phyloP scores from a whole-genome alignment of 2,113 vertebrate genomes.

The Tachysurus vachellii region DNA sequence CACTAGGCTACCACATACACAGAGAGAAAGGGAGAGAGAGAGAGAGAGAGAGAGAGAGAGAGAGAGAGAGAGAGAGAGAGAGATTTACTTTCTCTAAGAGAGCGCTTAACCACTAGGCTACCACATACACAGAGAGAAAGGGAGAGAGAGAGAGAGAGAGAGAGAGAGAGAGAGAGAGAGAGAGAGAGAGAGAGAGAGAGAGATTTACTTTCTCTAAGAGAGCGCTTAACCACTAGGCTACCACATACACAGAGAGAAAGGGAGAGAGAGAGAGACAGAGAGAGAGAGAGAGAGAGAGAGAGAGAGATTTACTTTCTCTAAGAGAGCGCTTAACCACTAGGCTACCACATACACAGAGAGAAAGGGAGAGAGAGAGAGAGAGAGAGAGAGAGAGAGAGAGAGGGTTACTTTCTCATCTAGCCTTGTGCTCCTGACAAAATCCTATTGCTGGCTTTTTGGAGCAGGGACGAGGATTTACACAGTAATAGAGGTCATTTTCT shows the following conservation, averaged over 20 bases:
- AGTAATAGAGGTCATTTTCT: slow-evolving; percentile 64
- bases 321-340: no score
- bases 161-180: no score
- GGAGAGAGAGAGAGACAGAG: background rate
- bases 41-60: no score
- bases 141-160: background rate
- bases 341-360: no score
- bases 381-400: background rate
- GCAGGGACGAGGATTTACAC: slow-evolving; percentile 52
- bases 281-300: background rate
- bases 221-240: no score
- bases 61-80: background rate
- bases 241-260: background rate
- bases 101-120: no score
- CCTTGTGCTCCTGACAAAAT: slow-evolving; percentile 17
- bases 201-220: background rate
- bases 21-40: background rate
- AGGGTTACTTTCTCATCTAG: background rate
- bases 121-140: background rate
- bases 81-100: background rate
- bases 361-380: background rate
- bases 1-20: no score
- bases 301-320: background rate
- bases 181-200: background rate
- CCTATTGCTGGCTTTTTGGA: slow-evolving; percentile 31